Evolutionary conservation across 1,140 invertebrate genomes (phyloP), one percentile per base, ranked within the genome.

Genomic region (Chironomus tepperi): DNA sequence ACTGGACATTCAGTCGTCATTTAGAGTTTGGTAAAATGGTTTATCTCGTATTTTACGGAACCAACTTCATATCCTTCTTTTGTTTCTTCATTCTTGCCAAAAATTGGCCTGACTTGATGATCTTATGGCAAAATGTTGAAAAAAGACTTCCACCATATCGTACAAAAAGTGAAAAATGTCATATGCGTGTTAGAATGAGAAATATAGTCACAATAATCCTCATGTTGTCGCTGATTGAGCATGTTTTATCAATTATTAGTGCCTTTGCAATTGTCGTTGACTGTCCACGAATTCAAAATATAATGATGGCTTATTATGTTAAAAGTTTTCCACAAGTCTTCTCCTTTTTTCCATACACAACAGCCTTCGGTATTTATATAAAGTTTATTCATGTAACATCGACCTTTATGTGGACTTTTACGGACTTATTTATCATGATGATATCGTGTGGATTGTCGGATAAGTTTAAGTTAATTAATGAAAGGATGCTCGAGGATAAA

Each of bases 401-500:
- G 0, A 82, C 81, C 1, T 82, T 82, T 6, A 77, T 80, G 10
- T 81, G 81, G 81, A 82, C 78, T 73, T 82, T 80, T 70, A 81
- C 81, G 79, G 80, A 82, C 75, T 74, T 80, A 16, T 80, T 82
- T 75, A 79, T 82, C n/a, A 82, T 82, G 81, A 77, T 82, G 74
- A 76, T 82, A 1, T 81, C 81, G 76, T 77, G 81, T 74, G 81
- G 81, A 1, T 74, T 82, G 74, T 75, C 79, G 0, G 67, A 76
- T 7, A 79, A 77, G 73, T 82, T 82, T 73, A 76, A 77, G 0
- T 79, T 80, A 74, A 78, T 82, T 1, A 81, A 81, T 57, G 78
- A 82, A 21, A 79, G 81, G 74, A 74, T 82, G 65, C 75, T 76
- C 2, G 79, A 77, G 19, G 80, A 80, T n/a, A 82, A 81, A 47